Evolutionary conservation across 2,888 invertebrate genomes (phyloP).

Genomic region (Trimorus sp.): DNA sequence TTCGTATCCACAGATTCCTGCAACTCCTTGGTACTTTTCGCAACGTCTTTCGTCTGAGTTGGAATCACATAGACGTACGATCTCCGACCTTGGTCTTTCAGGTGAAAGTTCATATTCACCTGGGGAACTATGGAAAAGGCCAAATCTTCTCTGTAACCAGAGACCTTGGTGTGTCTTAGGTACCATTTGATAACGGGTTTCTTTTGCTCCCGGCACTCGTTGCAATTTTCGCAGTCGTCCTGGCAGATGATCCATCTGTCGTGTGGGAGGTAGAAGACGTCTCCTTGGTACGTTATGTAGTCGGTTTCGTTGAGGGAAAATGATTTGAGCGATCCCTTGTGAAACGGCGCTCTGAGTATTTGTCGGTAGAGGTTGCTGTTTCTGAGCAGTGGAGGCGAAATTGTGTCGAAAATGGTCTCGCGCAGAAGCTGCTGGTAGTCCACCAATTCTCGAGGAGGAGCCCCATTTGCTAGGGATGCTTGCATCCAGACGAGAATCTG

Average conservation of each 20-base stretch:
- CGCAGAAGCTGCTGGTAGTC: no score
- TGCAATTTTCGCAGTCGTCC: conserved; percentile 45
- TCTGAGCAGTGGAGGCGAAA: no score
- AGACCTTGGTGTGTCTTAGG: conserved; percentile 24
- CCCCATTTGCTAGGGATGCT: no score
- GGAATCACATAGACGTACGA: conserved; percentile 69
- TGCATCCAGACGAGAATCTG: no score
- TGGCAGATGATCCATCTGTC: conserved; percentile 69
- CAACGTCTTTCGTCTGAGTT: no score
- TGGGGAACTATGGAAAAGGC: conserved; percentile 74
- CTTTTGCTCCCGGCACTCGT: conserved; percentile 31
- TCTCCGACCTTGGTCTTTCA: conserved; percentile 64
- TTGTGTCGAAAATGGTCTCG: no score
- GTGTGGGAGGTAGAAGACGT: conserved; percentile 69
- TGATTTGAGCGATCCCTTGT: conserved; percentile 66
- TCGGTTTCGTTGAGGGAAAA: conserved; percentile 31
- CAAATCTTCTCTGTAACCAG: conserved; percentile 69
- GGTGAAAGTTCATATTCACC: conserved; percentile 66
- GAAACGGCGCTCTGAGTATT: conserved; percentile 73
- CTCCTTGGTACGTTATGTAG: conserved; percentile 71
- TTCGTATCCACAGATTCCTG: no score
- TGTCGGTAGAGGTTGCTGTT: conserved; percentile 67
- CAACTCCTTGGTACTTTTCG: no score
- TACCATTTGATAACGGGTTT: conserved; percentile 40
- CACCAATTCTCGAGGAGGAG: no score